A percentile compares a stretch with the other conserved stretches of the same genome.
Conservation (phyloP, 2,113 vertebrate genomes). For the Philantomba maxwellii region DNA sequence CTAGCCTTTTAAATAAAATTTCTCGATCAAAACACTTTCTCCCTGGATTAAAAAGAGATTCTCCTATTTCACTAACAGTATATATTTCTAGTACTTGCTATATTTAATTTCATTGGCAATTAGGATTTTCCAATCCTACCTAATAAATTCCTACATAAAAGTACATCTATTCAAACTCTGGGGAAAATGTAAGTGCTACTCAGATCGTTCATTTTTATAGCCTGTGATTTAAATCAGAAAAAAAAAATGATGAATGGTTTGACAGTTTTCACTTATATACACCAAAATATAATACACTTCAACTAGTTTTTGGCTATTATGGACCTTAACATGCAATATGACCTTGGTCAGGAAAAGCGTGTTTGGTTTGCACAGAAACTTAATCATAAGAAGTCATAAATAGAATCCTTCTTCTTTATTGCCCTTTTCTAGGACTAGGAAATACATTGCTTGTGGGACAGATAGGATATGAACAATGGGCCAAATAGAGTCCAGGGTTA, state of each 20-base stretch:
- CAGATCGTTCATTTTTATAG: slow-evolving; percentile 78
- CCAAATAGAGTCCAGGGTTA: slow-evolving; percentile 87
- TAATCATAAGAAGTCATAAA: slow-evolving; percentile 86
- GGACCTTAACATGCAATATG: slow-evolving; percentile 82
- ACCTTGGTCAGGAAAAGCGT: slow-evolving; percentile 85
- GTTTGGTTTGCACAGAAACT: slow-evolving; percentile 85
- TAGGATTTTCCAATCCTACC: slow-evolving; percentile 31
- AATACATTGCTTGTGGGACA: slow-evolving; percentile 88
- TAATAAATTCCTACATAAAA: slow-evolving; percentile 66
- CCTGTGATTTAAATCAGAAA: slow-evolving; percentile 77
- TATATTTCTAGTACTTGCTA: slow-evolving; percentile 19
- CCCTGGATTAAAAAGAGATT: neutral
- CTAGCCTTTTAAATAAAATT: slow-evolving; percentile 56
- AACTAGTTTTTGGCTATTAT: slow-evolving; percentile 74
- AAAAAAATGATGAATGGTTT: slow-evolving; percentile 75
- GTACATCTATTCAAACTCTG: slow-evolving; percentile 50
- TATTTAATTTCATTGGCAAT: slow-evolving; percentile 73
- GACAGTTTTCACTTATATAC: slow-evolving; percentile 70
- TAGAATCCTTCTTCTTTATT: slow-evolving; percentile 85
- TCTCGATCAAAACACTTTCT: slow-evolving; percentile 40
- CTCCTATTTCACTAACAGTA: slow-evolving; percentile 31
- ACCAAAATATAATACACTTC: slow-evolving; percentile 74
- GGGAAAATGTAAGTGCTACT: slow-evolving; percentile 65
- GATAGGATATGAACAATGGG: slow-evolving; percentile 89
- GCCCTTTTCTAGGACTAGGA: slow-evolving; percentile 80